Conservation (phyloP, 2,113 vertebrate genomes). For the Eretmochelys imbricata region DNA sequence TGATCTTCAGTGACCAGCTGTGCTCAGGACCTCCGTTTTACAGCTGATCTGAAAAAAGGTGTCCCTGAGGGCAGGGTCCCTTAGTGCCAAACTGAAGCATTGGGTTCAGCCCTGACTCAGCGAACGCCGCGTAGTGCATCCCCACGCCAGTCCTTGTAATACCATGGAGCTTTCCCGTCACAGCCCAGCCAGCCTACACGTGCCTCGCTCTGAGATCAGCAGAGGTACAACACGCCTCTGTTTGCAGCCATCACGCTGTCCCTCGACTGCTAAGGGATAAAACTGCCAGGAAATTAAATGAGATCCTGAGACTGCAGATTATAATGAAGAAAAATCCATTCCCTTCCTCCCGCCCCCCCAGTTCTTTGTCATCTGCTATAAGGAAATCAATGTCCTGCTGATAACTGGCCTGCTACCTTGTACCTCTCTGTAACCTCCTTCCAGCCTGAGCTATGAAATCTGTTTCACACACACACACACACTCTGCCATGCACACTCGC, state of each 20-base stretch:
- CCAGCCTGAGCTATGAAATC: background rate
- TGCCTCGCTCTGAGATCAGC: background rate
- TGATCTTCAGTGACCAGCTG: background rate
- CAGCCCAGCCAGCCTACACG: background rate
- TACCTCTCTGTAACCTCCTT: background rate
- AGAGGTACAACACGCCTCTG: background rate
- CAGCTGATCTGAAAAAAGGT: background rate
- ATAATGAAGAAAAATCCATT: background rate
- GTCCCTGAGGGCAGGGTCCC: background rate
- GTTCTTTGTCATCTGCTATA: background rate
- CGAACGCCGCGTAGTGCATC: fast-evolving
- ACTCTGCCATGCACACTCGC: background rate
- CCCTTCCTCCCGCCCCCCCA: background rate
- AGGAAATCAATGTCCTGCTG: background rate
- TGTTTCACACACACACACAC: background rate
- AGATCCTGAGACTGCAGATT: background rate
- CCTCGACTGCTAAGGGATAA: background rate
- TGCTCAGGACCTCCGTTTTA: background rate
- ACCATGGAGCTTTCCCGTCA: background rate
- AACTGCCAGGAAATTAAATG: background rate
- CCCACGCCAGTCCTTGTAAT: background rate
- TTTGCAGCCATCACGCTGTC: background rate
- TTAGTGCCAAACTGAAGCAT: background rate
- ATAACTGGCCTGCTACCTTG: background rate
- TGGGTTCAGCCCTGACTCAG: background rate